Conservation (phyloP, 2,797 vertebrate species). For the Streptopelia turtur region DNA sequence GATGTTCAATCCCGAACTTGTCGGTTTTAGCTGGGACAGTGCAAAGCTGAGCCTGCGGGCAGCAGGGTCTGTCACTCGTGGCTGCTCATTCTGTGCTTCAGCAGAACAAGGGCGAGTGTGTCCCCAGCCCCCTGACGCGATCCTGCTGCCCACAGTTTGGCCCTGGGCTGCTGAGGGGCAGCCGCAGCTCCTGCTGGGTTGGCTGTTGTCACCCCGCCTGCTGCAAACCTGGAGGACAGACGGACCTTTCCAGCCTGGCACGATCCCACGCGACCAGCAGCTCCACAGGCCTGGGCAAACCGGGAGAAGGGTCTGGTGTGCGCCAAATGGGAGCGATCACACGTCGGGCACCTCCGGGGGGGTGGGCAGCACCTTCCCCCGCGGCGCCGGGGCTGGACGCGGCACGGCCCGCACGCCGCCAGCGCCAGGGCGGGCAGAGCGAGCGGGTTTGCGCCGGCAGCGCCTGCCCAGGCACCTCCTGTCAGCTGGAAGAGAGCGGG, state of each 20-base stretch:
- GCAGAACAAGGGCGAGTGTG: neutral
- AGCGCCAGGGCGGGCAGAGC: fast-evolving
- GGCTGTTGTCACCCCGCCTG: neutral
- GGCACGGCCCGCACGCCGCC: fast-evolving
- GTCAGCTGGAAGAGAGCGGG: neutral
- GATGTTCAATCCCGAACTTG: neutral
- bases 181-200: neutral
- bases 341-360: neutral
- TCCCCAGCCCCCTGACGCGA: fast-evolving
- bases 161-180: neutral
- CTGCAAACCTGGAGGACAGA: neutral
- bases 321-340: fast-evolving
- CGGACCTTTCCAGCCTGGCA: fast-evolving
- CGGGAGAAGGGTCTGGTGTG: fast-evolving
- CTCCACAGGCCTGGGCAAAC: neutral
- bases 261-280: neutral
- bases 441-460: neutral
- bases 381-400: fast-evolving
- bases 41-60: neutral
- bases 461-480: neutral
- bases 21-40: neutral
- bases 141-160: neutral
- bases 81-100: neutral
- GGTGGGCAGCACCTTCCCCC: fast-evolving
- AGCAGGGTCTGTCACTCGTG: neutral